These are phyloP conservation scores for Mus caroli DNA, from an alignment of 2,797 vertebrate genomes.

Conservation along the genomic window DNA sequence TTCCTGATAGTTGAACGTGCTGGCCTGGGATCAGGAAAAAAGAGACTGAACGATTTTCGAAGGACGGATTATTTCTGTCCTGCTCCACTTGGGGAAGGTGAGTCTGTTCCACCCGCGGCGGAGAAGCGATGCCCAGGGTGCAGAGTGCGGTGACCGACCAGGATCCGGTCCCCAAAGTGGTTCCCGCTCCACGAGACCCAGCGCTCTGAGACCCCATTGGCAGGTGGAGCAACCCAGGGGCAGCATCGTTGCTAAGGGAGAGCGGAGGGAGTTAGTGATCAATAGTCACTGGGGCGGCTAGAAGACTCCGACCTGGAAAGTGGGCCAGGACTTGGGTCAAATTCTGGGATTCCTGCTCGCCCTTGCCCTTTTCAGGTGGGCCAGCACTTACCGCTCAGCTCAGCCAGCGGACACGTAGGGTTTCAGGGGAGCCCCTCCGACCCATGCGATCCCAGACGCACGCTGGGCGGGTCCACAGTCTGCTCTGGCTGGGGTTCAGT, in stretches of 20 bases:
- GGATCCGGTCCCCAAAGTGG: background rate
- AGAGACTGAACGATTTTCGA: background rate
- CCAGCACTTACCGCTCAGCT: background rate
- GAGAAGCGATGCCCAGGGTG: rapidly evolving
- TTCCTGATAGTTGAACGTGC: too few species aligned
- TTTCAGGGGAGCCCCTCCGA: background rate
- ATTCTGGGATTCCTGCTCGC: background rate
- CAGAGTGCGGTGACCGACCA: background rate
- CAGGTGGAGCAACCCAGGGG: background rate
- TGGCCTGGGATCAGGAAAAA: background rate
- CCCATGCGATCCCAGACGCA: background rate
- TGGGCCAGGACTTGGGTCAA: too few species aligned
- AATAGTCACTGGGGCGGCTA: background rate
- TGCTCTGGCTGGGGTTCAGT: background rate
- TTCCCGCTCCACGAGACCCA: rapidly evolving
- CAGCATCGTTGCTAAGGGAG: background rate
- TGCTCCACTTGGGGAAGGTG: background rate
- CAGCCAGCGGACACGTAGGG: background rate
- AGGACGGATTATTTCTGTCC: background rate
- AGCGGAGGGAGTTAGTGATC: background rate
- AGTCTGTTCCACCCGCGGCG: constrained; percentile 8
- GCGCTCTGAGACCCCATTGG: rapidly evolving
- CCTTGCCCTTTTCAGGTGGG: background rate
- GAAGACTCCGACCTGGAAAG: background rate
- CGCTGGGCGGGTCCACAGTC: background rate